Evolutionary conservation across 2,113 vertebrate species (phyloP).

Genomic region (Uropsilus gracilis): DNA sequence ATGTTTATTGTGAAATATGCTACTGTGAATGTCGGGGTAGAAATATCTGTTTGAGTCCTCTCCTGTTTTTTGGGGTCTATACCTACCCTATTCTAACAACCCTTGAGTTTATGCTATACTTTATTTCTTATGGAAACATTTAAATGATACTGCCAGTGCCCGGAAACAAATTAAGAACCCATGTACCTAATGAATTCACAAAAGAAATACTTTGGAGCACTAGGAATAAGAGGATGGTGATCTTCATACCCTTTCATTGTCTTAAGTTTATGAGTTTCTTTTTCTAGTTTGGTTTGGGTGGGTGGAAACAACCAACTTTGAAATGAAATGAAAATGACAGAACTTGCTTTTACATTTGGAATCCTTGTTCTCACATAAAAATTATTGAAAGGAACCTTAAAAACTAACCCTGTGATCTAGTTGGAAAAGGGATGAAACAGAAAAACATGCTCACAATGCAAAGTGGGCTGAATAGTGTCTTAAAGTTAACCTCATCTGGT

Average conservation of each 20-base stretch:
- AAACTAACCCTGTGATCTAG: background rate
- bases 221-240: background rate
- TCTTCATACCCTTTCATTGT: background rate
- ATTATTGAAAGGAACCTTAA: background rate
- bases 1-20: background rate
- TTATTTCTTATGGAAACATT: background rate
- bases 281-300: slow-evolving; percentile 29
- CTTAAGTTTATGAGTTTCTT: background rate
- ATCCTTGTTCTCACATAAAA: slow-evolving; percentile 42
- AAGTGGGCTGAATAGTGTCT: background rate
- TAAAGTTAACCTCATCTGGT: background rate
- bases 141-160: background rate
- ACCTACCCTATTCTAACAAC: background rate
- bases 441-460: background rate
- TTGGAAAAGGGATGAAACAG: slow-evolving; percentile 23
- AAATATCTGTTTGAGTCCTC: background rate
- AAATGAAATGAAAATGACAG: background rate
- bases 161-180: background rate
- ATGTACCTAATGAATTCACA: background rate
- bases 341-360: background rate
- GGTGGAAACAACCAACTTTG: background rate
- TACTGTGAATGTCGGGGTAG: background rate
- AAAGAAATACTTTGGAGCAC: background rate
- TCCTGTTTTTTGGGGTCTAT: background rate
- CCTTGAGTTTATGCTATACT: background rate